Evolutionary conservation across 2,888 invertebrate genomes (phyloP), one percentile per base, ranked within the genome.

Genomic region (Drosophila longiperda): DNA sequence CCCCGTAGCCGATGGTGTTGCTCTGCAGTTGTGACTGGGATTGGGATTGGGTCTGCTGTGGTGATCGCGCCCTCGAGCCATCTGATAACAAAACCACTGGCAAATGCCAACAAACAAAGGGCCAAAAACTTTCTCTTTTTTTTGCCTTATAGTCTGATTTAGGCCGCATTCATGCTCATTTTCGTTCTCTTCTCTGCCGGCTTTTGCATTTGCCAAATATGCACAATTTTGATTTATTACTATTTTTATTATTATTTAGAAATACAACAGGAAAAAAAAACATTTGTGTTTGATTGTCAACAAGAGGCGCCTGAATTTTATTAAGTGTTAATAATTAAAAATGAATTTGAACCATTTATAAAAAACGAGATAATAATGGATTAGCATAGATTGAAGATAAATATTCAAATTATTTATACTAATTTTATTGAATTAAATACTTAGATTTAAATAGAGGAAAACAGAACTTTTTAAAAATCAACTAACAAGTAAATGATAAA

Each of bases 11-110:
- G 67, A 50, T 75, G 68, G 66, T 73, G 60, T 57, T 69, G 42
- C 61, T 49, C 49, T 49, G 72, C n/a, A 53, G 53, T 55, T 66
- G 55, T 62, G 15, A 42, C 20, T 53, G 11, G 55, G 32, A 15
- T 54, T 54, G 69, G 45, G 11, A 49, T 20, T 72, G 71, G 62
- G 69, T 75, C 68, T 61, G 75, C 60, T 62, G 68, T 59, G 77
- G 73, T 72, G 83, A 91, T 91, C 89, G 91, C 91, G 91, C 91
- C 91, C 86, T 90, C 84, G 74, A 75, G 63, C 72, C 72, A 73
- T 80, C 84, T 82, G 91, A 91, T 91, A 88, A 85, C 89, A 88
- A 90, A 91, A 91, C 91, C 91, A 91, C 91, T 84, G 82, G 80
- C 83, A 79, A 82, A 73, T 73, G 55, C 55, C 62, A 73, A 90